A percentile compares a stretch with the other conserved stretches of the same genome.
These are phyloP conservation scores for Pangasianodon gigas DNA, from an alignment of 2,113 vertebrate species.

Conservation along the genomic window DNA sequence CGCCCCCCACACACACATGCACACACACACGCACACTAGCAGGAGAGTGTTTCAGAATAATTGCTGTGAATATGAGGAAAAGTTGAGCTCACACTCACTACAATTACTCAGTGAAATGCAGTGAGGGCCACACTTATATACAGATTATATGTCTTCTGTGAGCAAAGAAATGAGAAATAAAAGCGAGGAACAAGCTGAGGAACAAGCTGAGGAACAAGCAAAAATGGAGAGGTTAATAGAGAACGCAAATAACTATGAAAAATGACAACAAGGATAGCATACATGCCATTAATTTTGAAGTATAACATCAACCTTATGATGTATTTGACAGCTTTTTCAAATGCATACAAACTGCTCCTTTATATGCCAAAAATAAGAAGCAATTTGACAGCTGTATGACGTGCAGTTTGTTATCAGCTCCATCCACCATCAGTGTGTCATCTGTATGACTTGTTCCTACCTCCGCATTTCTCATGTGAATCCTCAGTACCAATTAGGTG, in stretches of 20 bases:
- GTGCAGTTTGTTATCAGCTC: neutral
- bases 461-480: constrained; percentile 53
- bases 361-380: neutral
- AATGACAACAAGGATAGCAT: neutral
- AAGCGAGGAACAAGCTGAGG: neutral
- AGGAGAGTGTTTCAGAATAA: constrained; percentile 44
- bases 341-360: neutral
- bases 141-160: neutral
- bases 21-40: constrained; percentile 21
- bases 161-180: neutral
- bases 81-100: constrained; percentile 51
- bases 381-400: neutral
- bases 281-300: neutral
- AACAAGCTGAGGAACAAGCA: neutral
- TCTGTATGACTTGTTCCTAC: constrained; percentile 54
- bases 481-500: constrained; percentile 66
- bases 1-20: too few relatives aligned
- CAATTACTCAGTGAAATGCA: constrained; percentile 55
- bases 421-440: constrained; percentile 48
- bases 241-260: too few relatives aligned
- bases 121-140: neutral
- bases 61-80: constrained; percentile 51
- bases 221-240: constrained; percentile 22
- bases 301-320: neutral
- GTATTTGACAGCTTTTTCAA: neutral